phyloP scores from a whole-genome alignment of 2,113 vertebrate genomes.

The Cygnus atratus region DNA sequence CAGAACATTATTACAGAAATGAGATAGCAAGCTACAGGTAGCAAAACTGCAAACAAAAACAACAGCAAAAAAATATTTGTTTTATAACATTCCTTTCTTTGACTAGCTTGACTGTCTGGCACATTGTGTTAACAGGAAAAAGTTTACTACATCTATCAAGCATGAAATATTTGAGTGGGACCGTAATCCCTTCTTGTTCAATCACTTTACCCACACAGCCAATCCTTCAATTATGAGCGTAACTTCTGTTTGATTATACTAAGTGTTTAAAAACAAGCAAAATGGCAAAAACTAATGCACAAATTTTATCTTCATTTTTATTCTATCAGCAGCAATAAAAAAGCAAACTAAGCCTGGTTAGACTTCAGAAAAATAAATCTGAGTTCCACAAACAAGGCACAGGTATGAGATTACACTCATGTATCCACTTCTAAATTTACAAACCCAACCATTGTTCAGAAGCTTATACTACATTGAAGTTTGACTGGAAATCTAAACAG shows the following conservation, averaged over 20 bases:
- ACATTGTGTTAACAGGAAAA: neutral
- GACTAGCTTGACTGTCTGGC: neutral
- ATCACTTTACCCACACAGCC: neutral
- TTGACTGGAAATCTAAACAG: neutral
- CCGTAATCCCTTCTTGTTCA: neutral
- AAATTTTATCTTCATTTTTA: neutral
- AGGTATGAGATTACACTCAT: neutral
- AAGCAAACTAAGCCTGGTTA: neutral
- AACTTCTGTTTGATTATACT: fast-evolving
- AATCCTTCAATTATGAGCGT: neutral
- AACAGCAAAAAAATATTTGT: neutral
- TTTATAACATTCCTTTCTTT: neutral
- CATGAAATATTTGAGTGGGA: neutral
- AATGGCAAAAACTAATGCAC: neutral
- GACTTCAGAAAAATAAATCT: neutral
- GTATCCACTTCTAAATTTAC: neutral
- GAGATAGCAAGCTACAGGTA: neutral
- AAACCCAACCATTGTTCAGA: neutral
- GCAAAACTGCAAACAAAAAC: neutral
- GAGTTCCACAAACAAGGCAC: neutral
- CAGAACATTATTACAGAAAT: neutral
- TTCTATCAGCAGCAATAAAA: neutral
- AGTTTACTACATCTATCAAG: neutral
- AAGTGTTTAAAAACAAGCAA: neutral
- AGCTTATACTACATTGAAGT: neutral